Evolutionary conservation across 2,888 invertebrate genomes (phyloP), one percentile per base, ranked within the genome.

Genomic region (Lasioglossum marginatum): DNA sequence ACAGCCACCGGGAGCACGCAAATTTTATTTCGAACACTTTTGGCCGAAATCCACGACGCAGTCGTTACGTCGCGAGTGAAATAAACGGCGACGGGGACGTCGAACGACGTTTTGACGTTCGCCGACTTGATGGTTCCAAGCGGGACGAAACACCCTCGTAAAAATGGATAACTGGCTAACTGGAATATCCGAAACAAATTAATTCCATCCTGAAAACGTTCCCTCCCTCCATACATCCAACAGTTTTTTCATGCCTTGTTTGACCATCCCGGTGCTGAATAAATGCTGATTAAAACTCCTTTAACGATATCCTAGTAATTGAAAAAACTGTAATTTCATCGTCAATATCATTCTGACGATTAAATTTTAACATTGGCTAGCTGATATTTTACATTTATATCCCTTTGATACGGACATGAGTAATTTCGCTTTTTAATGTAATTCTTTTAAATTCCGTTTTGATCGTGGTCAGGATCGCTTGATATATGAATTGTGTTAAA

Each of bases 11-110:
- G 68, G 34, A 45, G 63, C 76, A 78, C 66, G 86, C 72, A 84
- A 86, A 86, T 86, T 86, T 84, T 77, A 81, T 79, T 78, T 77
- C 66, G 48, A 31, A 63, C 75, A 31, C 48, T 81, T 68, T 74
- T 75, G 74, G 52, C 34, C 60, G 60, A 73, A 63, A 84, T 84
- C 66, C 84, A 60, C 43, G 37, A 31, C 34, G 71, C 14, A n/a
- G 66, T 34, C 66, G 66, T 66, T 66, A 19, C 52, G 52, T 52
- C 34, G 34, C 34, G 66, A 34, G 31, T 27, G 63, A 63, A 63
- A 63, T 63, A 63, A 63, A 63, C 40, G 31, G 16, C 68, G 63
- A 63, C 31, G 16, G 4, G 52, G n/a, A 52, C 52, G 10, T 23
- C 27, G 16, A 31, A 63, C 63, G 63, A 63, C 63, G 63, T 63